Conservation (phyloP, 30 jellyfish, hydroid and myxozoan species). For the Phacellophora camtschatica region DNA sequence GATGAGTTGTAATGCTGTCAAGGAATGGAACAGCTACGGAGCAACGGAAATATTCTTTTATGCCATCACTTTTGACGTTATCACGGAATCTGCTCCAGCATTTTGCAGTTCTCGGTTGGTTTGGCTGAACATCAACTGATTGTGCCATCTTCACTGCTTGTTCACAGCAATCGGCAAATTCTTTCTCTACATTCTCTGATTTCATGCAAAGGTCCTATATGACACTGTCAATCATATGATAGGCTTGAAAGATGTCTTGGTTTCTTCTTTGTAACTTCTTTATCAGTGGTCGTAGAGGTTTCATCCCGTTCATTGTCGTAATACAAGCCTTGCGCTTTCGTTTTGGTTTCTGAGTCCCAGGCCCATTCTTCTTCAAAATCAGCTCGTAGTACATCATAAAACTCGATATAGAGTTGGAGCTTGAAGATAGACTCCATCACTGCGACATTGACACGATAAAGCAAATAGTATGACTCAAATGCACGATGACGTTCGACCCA, state of each 20-base stretch:
- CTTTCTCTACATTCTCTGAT: conserved; percentile 11
- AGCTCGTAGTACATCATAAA: conserved; percentile 11
- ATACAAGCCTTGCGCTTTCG: conserved; percentile 27
- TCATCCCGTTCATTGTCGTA: conserved; percentile 38
- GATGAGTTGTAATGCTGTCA: too few species aligned
- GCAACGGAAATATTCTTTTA: conserved; percentile 43
- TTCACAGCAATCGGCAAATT: conserved; percentile 30
- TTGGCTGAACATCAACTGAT: too few species aligned
- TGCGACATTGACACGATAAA: conserved; percentile 8
- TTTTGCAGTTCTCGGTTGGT: conserved; percentile 18
- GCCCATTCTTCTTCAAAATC: conserved; percentile 26
- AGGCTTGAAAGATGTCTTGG: conserved; percentile 56
- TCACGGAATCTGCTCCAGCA: conserved; percentile 39
- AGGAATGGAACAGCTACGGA: conserved; percentile 40
- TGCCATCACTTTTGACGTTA: conserved; percentile 31
- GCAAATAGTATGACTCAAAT: conserved; percentile 2
- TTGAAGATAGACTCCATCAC: conserved; percentile 41
- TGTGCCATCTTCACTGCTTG: conserved; percentile 45
- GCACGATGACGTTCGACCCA: conserved; percentile 58
- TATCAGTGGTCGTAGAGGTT: conserved; percentile 42
- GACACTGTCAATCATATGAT: conserved; percentile 40
- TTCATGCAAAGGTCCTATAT: conserved; percentile 13
- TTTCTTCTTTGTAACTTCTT: conserved; percentile 38
- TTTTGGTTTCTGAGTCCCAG: conserved; percentile 54
- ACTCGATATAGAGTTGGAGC: conserved; percentile 27